These are phyloP conservation scores for rabbit (Oryctolagus cuniculus) DNA, from an alignment of 2,113 vertebrate genomes.

Conservation along the genomic window DNA sequence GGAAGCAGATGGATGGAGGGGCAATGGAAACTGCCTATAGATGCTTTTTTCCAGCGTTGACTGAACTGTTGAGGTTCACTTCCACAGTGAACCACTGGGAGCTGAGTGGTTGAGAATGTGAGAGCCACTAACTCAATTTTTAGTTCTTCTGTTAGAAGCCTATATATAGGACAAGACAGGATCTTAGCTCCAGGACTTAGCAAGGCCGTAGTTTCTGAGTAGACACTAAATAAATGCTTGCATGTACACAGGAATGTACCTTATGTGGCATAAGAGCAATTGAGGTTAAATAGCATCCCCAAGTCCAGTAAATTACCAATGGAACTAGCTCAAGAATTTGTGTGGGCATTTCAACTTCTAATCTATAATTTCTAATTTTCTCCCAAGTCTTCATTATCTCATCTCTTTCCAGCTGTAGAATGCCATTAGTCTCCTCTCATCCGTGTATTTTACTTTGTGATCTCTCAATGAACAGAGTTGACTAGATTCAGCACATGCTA, in stretches of 20 bases:
- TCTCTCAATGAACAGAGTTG: background rate
- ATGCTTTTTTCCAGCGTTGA: rapidly evolving
- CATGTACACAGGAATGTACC: background rate
- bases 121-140: background rate
- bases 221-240: background rate
- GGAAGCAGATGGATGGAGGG: rapidly evolving
- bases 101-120: background rate
- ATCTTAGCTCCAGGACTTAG: background rate
- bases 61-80: background rate
- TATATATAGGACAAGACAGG: background rate
- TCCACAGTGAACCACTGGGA: background rate
- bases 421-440: background rate
- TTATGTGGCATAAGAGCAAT: background rate
- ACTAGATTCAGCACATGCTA: background rate
- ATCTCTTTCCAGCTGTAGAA: background rate
- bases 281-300: background rate
- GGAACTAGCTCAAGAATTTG: background rate
- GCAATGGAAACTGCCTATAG: background rate
- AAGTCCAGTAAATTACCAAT: background rate
- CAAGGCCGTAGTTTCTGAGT: background rate
- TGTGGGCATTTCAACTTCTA: background rate
- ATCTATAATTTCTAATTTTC: conserved; percentile 1
- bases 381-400: background rate
- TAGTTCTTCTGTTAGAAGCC: background rate
- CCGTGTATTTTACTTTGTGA: background rate